A percentile compares a stretch with the other conserved stretches of the same genome.
phyloP scores from a whole-genome alignment of 2,888 invertebrate species.

The Lottia scabra region DNA sequence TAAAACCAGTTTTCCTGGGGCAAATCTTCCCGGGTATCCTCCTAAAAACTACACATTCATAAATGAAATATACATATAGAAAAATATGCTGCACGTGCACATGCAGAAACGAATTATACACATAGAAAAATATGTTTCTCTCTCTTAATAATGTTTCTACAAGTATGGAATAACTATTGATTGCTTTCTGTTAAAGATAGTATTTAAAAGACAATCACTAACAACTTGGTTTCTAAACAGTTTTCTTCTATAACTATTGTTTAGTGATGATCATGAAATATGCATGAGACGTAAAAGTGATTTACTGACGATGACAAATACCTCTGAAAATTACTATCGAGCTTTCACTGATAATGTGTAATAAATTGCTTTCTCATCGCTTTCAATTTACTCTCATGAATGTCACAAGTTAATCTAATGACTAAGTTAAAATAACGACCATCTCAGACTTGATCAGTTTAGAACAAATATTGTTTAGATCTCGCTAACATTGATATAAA shows the following conservation, averaged over 20 bases:
- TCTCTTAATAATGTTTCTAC: too few species aligned
- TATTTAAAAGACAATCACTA: too few species aligned
- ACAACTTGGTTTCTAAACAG: not conserved
- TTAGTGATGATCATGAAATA: not conserved
- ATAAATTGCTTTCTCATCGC: conserved; percentile 3
- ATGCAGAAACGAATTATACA: too few species aligned
- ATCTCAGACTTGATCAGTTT: not conserved
- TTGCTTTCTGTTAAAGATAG: too few species aligned
- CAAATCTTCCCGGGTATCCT: too few species aligned
- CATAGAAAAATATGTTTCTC: too few species aligned
- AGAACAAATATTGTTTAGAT: not conserved
- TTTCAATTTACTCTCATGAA: conserved; percentile 3
- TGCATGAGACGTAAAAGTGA: not conserved
- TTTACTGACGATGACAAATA: not conserved
- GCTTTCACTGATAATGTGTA: not conserved
- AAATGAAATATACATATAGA: too few species aligned
- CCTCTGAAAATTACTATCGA: not conserved
- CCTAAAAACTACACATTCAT: too few species aligned
- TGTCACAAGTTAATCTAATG: not conserved
- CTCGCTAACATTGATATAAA: not conserved
- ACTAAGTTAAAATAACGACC: not conserved
- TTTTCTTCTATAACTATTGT: not conserved
- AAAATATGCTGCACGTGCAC: too few species aligned
- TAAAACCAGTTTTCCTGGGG: too few species aligned
- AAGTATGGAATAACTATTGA: too few species aligned